Conservation (phyloP, 2,797 vertebrate genomes). For the Hozukius guyotensis region DNA sequence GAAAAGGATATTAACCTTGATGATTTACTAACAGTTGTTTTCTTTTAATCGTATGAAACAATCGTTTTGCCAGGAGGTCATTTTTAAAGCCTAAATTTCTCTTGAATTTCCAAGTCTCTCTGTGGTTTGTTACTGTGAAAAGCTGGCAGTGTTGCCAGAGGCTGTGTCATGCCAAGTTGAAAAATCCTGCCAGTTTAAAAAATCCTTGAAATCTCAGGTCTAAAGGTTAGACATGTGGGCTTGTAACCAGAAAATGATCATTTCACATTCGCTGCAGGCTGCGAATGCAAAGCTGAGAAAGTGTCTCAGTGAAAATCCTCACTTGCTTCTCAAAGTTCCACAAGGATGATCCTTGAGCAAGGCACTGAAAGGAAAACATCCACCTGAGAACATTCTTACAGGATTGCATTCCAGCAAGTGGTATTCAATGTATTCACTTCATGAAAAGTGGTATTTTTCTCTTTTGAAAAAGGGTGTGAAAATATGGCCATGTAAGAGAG, state of each 20-base stretch:
- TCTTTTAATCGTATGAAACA: background rate
- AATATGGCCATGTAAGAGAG: background rate
- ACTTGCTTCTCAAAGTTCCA: background rate
- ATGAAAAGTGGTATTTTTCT: background rate
- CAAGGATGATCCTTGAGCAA: constrained; percentile 1
- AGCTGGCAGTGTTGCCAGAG: constrained; percentile 34
- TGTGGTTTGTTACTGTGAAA: constrained; percentile 42
- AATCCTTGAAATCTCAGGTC: constrained; percentile 53
- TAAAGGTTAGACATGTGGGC: constrained; percentile 57
- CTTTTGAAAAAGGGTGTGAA: background rate
- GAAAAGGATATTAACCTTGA: background rate
- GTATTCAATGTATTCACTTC: background rate
- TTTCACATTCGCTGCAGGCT: constrained; percentile 38
- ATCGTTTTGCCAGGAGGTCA: background rate
- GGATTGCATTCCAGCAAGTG: background rate
- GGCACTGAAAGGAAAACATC: background rate
- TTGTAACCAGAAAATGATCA: constrained; percentile 24
- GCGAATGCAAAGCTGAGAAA: constrained; percentile 27
- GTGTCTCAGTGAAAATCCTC: constrained; percentile 13
- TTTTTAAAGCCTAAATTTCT: constrained; percentile 24
- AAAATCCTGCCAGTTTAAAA: constrained; percentile 48
- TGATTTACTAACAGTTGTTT: background rate
- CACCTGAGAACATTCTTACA: background rate
- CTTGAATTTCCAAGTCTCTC: constrained; percentile 13
- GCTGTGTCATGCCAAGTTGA: constrained; percentile 48